phyloP scores from a whole-genome alignment of 2,113 vertebrate genomes.

The Proterorhinus semilunaris region DNA sequence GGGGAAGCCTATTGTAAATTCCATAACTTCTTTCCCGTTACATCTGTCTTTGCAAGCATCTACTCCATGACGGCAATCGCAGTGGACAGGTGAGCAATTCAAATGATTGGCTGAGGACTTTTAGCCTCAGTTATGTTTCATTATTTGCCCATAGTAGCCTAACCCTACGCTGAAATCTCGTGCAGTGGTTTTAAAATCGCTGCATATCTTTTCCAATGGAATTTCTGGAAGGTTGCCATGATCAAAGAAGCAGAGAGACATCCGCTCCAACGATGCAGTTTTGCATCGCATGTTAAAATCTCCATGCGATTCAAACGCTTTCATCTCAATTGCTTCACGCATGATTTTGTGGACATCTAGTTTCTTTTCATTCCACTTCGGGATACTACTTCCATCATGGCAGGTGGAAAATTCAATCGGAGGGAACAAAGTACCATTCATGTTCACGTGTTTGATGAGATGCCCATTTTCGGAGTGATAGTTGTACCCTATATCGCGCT shows the following conservation, averaged over 20 bases:
- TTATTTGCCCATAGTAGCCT: no score
- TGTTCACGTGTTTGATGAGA: neutral
- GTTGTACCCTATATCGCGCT: neutral
- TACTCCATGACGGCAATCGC: constrained; percentile 98
- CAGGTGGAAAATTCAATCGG: constrained; percentile 11
- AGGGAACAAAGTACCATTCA: neutral
- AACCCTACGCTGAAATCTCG: no score
- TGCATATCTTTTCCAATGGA: neutral
- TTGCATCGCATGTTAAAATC: neutral
- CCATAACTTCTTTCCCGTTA: constrained; percentile 98
- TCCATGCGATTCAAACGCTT: neutral
- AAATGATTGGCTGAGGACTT: no score
- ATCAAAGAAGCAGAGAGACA: neutral
- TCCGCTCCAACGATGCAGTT: neutral
- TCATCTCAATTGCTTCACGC: constrained; percentile 8
- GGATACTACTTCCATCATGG: neutral
- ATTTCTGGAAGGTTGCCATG: neutral
- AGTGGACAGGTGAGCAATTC: constrained; percentile 88
- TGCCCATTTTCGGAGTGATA: neutral
- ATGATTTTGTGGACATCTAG: constrained; percentile 14
- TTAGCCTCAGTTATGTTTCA: neutral
- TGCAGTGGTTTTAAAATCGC: no score
- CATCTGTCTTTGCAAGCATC: constrained; percentile 96
- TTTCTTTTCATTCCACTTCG: constrained; percentile 22
- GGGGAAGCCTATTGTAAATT: constrained; percentile 94